These are phyloP conservation scores for Pararge aegeria DNA, from an alignment of 1,140 invertebrate genomes.

Conservation along the genomic window DNA sequence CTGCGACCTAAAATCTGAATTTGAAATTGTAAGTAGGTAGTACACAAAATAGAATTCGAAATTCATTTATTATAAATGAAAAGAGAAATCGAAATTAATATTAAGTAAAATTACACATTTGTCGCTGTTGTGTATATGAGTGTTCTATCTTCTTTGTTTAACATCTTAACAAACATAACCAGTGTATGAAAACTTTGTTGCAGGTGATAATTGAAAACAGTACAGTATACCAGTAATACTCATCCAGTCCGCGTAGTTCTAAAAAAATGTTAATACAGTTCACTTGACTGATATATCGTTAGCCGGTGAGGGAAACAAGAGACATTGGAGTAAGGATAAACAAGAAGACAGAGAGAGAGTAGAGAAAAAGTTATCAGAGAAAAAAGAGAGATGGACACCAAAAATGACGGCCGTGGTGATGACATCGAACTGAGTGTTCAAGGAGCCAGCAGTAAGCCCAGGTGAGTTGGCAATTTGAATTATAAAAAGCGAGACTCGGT, in stretches of 20 bases:
- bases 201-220: slow-evolving; percentile 40
- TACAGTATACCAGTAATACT: slow-evolving; percentile 17
- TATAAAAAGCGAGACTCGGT: neutral
- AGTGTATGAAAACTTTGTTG: slow-evolving; percentile 23
- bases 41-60: too few relatives aligned
- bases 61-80: too few relatives aligned
- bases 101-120: too few relatives aligned
- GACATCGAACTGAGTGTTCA: slow-evolving; percentile 70
- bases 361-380: slow-evolving; percentile 16
- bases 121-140: too few relatives aligned
- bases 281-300: slow-evolving; percentile 36
- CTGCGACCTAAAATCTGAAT: too few relatives aligned
- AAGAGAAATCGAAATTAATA: too few relatives aligned
- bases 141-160: too few relatives aligned
- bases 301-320: slow-evolving; percentile 29
- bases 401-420: slow-evolving; percentile 56
- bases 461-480: slow-evolving; percentile 32
- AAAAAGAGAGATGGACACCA: slow-evolving; percentile 58
- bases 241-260: slow-evolving; percentile 52
- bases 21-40: too few relatives aligned
- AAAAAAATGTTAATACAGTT: slow-evolving; percentile 67
- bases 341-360: slow-evolving; percentile 25
- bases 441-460: slow-evolving; percentile 56
- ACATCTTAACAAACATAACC: too few relatives aligned
- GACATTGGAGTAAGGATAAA: slow-evolving; percentile 26